These are phyloP conservation scores for Pachliopta kotzebuea DNA, from an alignment of 2,888 invertebrate genomes.

Conservation along the genomic window DNA sequence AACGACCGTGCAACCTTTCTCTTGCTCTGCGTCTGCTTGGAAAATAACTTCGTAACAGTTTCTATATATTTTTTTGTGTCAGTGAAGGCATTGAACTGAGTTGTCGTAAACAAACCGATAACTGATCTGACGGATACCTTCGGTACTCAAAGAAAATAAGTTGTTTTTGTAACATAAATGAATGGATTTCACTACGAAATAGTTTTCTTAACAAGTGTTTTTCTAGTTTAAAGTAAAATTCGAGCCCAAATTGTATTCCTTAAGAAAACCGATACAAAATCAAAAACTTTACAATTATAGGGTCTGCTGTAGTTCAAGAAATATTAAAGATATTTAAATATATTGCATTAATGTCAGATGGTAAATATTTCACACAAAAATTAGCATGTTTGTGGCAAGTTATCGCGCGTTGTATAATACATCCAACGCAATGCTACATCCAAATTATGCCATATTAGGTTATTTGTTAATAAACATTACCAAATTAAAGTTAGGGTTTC, in stretches of 20 bases:
- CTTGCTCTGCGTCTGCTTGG: background rate
- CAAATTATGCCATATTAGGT: constrained; percentile 24
- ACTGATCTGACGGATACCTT: too few species aligned
- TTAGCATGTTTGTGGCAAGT: constrained; percentile 17
- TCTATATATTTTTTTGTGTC: constrained; percentile 2
- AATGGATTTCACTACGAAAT: background rate
- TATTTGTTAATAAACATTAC: constrained; percentile 26
- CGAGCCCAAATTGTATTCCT: too few species aligned
- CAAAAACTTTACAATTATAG: too few species aligned
- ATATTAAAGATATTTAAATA: too few species aligned
- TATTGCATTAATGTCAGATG: too few species aligned
- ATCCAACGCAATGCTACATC: constrained; percentile 15
- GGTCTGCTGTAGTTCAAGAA: too few species aligned
- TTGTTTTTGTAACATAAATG: background rate
- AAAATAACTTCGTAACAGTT: background rate
- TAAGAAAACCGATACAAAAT: too few species aligned
- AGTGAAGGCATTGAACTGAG: background rate
- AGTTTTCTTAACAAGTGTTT: background rate
- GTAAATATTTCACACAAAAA: background rate
- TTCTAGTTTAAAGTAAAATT: too few species aligned
- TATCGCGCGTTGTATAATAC: constrained; percentile 23
- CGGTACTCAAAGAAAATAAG: too few species aligned
- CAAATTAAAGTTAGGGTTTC: constrained; percentile 19
- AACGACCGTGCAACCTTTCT: constrained; percentile 1
- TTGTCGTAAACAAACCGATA: background rate